Conservation (phyloP, 2,888 invertebrate genomes). For the Hemaris fuciformis region DNA sequence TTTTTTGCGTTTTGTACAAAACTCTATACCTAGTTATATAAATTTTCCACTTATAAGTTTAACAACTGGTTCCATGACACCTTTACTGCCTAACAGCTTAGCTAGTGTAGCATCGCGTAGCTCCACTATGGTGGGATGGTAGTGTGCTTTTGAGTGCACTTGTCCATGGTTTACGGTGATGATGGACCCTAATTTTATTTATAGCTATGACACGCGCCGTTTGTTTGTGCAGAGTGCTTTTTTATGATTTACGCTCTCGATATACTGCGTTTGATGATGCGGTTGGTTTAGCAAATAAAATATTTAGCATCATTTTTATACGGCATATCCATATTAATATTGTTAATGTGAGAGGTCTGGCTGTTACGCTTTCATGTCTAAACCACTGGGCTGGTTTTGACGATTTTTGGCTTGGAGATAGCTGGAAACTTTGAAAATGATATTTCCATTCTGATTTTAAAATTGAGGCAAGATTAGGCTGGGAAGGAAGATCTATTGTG, state of each 20-base stretch:
- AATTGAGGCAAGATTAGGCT: too few species aligned
- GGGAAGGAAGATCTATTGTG: too few species aligned
- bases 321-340: background rate
- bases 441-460: too few species aligned
- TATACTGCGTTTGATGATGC: constrained; percentile 25
- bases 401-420: too few species aligned
- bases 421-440: too few species aligned
- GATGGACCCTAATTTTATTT: constrained; percentile 63
- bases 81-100: background rate
- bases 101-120: background rate
- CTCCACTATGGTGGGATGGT: background rate
- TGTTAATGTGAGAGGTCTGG: background rate
- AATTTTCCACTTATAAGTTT: too few species aligned
- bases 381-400: too few species aligned
- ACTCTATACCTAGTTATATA: too few species aligned
- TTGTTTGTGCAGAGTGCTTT: constrained; percentile 37
- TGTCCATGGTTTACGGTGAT: constrained; percentile 1
- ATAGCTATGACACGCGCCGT: constrained; percentile 62
- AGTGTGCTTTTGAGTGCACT: background rate
- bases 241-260: constrained; percentile 29
- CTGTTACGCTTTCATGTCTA: too few species aligned
- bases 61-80: background rate
- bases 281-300: background rate
- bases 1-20: too few species aligned
- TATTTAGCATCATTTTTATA: background rate